These are phyloP conservation scores for Rugalucina vietnamica DNA, from an alignment of 2,888 invertebrate species.

Conservation along the genomic window DNA sequence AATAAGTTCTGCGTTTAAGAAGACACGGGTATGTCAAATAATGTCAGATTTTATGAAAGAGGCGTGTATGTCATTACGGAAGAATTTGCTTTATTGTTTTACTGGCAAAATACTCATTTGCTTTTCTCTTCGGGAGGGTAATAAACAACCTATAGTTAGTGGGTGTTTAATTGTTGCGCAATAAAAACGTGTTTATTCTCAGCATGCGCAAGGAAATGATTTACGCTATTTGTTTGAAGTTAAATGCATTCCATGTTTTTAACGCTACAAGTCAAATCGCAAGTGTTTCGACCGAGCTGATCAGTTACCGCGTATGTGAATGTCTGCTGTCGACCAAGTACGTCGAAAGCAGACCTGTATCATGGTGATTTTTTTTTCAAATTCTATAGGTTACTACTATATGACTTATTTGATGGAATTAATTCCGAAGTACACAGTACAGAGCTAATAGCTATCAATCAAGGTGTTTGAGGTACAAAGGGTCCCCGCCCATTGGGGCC, in stretches of 20 bases:
- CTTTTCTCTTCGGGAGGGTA: conserved; percentile 30
- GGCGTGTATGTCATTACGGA: conserved; percentile 56
- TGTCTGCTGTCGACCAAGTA: too few species aligned
- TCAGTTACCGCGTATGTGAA: too few species aligned
- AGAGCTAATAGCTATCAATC: too few species aligned
- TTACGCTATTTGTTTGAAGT: conserved; percentile 42
- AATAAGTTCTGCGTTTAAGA: conserved; percentile 2
- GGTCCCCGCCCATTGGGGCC: too few species aligned
- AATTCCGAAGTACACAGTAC: too few species aligned
- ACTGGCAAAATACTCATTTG: conserved; percentile 47
- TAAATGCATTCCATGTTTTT: not conserved
- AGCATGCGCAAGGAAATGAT: conserved; percentile 30
- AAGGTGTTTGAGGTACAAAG: too few species aligned
- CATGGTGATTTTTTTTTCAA: too few species aligned
- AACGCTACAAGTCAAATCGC: not conserved
- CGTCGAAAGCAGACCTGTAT: too few species aligned
- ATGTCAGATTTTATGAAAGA: conserved; percentile 51
- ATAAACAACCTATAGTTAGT: conserved; percentile 52
- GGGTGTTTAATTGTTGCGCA: conserved; percentile 44
- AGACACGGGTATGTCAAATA: conserved; percentile 29
- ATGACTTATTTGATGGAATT: too few species aligned
- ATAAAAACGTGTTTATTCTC: not conserved
- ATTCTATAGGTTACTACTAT: too few species aligned
- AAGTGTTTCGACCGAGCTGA: too few species aligned
- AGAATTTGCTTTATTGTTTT: conserved; percentile 52